Evolutionary conservation across 92 coral and sea anemone species (phyloP).

Genomic region (Desmophyllum pertusum): DNA sequence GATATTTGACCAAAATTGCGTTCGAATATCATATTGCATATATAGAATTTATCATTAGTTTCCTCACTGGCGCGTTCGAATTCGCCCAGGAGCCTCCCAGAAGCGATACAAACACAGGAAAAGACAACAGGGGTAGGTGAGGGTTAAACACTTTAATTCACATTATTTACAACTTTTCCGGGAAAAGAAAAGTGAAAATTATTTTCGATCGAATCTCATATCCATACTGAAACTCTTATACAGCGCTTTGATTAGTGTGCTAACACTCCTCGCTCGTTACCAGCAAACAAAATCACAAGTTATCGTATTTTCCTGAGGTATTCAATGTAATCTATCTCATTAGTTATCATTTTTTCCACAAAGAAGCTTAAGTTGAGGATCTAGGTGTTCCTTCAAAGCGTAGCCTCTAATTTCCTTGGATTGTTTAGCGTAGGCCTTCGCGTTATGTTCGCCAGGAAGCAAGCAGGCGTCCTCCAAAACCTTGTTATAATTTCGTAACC

Average conservation of each 20-base stretch:
- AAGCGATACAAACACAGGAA: too few relatives aligned
- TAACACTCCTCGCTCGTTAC: not conserved
- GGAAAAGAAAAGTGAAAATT: not conserved
- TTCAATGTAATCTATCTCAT: constrained; percentile 69
- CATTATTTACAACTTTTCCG: too few relatives aligned
- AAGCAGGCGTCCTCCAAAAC: constrained; percentile 34
- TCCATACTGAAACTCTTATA: too few relatives aligned
- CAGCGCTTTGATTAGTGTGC: too few relatives aligned
- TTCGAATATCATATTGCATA: too few relatives aligned
- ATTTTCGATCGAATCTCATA: too few relatives aligned
- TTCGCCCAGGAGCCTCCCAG: too few relatives aligned
- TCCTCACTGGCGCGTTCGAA: too few relatives aligned
- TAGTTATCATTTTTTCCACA: constrained; percentile 78
- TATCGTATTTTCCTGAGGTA: constrained; percentile 29
- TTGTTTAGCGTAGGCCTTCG: constrained; percentile 43
- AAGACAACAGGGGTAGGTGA: too few relatives aligned
- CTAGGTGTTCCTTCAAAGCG: constrained; percentile 38
- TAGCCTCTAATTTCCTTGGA: constrained; percentile 51
- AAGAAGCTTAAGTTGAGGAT: constrained; percentile 21
- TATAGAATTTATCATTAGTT: too few relatives aligned
- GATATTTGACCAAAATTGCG: too few relatives aligned
- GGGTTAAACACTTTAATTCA: too few relatives aligned
- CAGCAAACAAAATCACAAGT: not conserved
- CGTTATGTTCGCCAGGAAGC: constrained; percentile 36
- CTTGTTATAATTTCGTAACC: constrained; percentile 31